Percentiles rank a stretch among this genome's conserved stretches.
Conservation (phyloP, 1,140 invertebrate genomes). For the Brachionus asplanchnoidis region DNA sequence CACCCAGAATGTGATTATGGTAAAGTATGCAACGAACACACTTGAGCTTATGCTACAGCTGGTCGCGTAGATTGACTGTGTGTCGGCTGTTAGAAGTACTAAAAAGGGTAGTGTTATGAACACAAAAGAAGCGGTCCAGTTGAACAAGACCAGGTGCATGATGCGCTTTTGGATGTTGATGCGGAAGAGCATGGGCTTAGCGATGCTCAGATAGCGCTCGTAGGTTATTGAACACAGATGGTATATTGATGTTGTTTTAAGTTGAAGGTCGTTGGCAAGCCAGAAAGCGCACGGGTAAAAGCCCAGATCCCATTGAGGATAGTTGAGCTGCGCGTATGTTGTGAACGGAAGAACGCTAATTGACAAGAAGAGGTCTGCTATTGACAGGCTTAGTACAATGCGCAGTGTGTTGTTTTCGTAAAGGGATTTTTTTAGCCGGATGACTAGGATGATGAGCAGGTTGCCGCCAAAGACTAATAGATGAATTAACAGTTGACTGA, state of each 20-base stretch:
- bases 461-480: background rate
- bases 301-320: background rate
- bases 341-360: constrained; percentile 12
- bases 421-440: background rate
- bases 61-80: background rate
- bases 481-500: background rate
- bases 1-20: constrained; percentile 31
- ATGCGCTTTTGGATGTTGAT: constrained; percentile 20
- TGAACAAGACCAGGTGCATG: background rate
- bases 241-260: constrained; percentile 28
- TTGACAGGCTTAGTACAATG: constrained; percentile 35
- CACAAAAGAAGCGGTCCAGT: background rate
- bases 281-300: constrained; percentile 11
- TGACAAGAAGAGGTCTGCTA: constrained; percentile 16
- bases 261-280: background rate
- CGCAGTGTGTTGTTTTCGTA: constrained; percentile 28
- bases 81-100: background rate
- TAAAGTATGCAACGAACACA: constrained; percentile 1
- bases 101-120: background rate
- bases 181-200: constrained; percentile 27
- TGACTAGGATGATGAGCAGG: constrained; percentile 16
- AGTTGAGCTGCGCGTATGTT: background rate
- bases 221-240: constrained; percentile 37
- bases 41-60: background rate
- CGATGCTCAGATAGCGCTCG: constrained; percentile 28